A percentile compares a stretch with the other conserved stretches of the same genome.
Evolutionary conservation across 1,140 invertebrate genomes (phyloP).

Genomic region (Aphaenogaster rudis): DNA sequence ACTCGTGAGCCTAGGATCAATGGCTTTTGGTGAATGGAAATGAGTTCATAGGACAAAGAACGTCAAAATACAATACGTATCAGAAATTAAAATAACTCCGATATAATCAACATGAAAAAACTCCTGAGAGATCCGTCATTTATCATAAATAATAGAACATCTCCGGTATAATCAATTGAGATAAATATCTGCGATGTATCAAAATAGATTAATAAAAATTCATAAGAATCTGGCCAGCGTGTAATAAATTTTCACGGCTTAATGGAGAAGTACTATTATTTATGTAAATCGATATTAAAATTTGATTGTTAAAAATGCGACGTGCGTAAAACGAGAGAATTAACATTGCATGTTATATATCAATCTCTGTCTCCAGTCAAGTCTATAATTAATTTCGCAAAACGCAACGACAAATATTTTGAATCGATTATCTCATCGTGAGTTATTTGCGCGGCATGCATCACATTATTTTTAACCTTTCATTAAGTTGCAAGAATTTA

Average conservation of each 20-base stretch:
- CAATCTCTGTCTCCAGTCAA: slow-evolving; percentile 27
- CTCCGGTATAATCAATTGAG: slow-evolving; percentile 8
- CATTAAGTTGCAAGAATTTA: slow-evolving; percentile 3
- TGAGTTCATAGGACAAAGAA: slow-evolving; percentile 52
- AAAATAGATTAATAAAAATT: slow-evolving; percentile 41
- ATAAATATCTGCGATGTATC: background rate
- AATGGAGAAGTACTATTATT: slow-evolving; percentile 29
- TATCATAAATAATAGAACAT: slow-evolving; percentile 22
- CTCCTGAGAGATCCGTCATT: background rate
- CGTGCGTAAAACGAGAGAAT: background rate
- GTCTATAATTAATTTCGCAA: slow-evolving; percentile 46
- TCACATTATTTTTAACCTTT: slow-evolving; percentile 31
- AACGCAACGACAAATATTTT: slow-evolving; percentile 38
- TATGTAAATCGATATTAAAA: slow-evolving; percentile 41
- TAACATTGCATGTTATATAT: slow-evolving; percentile 22
- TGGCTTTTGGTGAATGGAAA: slow-evolving; percentile 46
- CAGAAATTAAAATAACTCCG: slow-evolving; percentile 29
- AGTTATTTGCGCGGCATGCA: slow-evolving; percentile 28
- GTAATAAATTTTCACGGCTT: slow-evolving; percentile 25
- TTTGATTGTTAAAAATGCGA: slow-evolving; percentile 12
- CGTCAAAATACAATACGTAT: background rate
- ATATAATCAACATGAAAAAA: background rate
- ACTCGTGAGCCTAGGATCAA: slow-evolving; percentile 47
- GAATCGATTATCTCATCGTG: slow-evolving; percentile 41
- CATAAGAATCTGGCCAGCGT: background rate